Conservation (phyloP, 2,888 invertebrate genomes). For the Eristalis pertinax region DNA sequence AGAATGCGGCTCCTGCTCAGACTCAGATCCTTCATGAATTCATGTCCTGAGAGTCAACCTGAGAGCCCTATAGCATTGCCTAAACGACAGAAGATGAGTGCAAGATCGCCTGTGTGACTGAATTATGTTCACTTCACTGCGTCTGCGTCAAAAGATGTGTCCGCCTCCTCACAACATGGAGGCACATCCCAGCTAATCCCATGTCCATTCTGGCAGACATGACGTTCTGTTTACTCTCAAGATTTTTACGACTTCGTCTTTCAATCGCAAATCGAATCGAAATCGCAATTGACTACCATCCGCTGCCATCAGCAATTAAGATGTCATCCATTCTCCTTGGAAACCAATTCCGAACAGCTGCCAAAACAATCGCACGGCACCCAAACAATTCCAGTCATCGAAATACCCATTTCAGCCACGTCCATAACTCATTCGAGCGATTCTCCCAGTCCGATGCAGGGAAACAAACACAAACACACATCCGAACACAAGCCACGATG, state of each 20-base stretch:
- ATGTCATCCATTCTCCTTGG: background rate
- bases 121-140: too few species aligned
- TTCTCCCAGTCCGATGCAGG: background rate
- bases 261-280: background rate
- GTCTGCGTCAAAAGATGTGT: too few species aligned
- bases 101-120: too few species aligned
- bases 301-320: slow-evolving; percentile 23
- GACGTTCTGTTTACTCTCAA: background rate
- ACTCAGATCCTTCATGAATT: too few species aligned
- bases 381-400: slow-evolving; percentile 18
- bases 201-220: background rate
- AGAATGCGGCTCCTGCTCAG: too few species aligned
- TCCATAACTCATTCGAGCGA: slow-evolving; percentile 43
- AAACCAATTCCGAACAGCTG: slow-evolving; percentile 47
- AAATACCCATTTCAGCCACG: slow-evolving; percentile 7
- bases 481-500: background rate
- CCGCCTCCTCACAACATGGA: too few species aligned
- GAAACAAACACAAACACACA: background rate
- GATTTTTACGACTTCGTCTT: background rate
- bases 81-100: too few species aligned
- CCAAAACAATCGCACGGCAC: slow-evolving; percentile 29
- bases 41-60: too few species aligned
- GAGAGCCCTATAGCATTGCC: too few species aligned
- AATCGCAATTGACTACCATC: background rate
- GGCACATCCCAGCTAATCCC: background rate